Evolutionary conservation across 2,113 vertebrate species (phyloP).

Genomic region (Alligator sinensis): DNA sequence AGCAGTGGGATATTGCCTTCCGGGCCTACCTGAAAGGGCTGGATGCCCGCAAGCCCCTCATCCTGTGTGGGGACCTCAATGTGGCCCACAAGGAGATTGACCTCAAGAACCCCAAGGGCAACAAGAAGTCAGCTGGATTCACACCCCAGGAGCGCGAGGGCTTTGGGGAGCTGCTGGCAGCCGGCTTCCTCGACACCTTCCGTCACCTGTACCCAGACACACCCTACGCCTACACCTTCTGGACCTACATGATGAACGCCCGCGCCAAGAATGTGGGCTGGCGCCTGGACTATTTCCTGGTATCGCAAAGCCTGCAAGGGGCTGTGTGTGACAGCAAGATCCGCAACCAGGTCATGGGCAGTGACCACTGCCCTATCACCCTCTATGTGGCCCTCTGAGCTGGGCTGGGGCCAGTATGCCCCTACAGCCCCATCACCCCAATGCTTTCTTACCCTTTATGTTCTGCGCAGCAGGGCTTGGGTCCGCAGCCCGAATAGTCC

Average conservation of each 20-base stretch:
- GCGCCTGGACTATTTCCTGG: conserved; percentile 91
- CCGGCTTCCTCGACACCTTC: conserved; percentile 88
- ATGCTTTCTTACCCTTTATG: no score
- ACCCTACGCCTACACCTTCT: conserved; percentile 89
- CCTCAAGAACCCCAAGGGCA: conserved; percentile 91
- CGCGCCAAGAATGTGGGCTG: conserved; percentile 91
- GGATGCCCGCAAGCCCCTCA: conserved; percentile 86
- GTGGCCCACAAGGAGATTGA: conserved; percentile 93
- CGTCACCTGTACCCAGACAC: conserved; percentile 87
- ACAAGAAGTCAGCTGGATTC: conserved; percentile 91
- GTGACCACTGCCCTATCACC: conserved; percentile 93
- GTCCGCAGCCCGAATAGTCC: not conserved
- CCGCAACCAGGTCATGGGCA: conserved; percentile 86
- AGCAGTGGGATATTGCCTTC: conserved; percentile 91
- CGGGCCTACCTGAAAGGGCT: conserved; percentile 83
- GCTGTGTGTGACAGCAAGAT: conserved; percentile 91
- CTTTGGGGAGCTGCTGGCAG: conserved; percentile 83
- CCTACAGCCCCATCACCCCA: not conserved
- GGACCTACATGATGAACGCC: conserved; percentile 95
- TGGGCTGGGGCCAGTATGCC: no score
- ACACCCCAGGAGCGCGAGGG: conserved; percentile 89
- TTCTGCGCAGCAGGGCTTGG: no score
- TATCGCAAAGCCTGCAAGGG: conserved; percentile 84
- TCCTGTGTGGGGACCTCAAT: conserved; percentile 92
- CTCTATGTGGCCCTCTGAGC: conserved; percentile 81